These are phyloP conservation scores for Hermatobates lingyangjiaoensis DNA, from an alignment of 1,140 invertebrate species.

Conservation along the genomic window DNA sequence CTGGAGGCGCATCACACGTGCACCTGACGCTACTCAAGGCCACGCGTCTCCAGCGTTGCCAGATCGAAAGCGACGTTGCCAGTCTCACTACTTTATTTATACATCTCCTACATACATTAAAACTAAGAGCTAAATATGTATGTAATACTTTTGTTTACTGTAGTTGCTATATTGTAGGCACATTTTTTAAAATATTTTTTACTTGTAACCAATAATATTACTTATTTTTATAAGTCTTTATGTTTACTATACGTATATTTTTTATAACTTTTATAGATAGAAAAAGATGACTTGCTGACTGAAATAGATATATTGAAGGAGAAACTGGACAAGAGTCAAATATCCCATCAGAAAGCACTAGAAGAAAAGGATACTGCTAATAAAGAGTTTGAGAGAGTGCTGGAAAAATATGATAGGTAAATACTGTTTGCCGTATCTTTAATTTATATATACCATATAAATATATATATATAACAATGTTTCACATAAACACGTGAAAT, in stretches of 20 bases:
- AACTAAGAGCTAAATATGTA: no score
- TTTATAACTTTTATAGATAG: slow-evolving; percentile 38
- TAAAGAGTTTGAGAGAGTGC: slow-evolving; percentile 77
- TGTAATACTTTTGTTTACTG: slow-evolving; percentile 3
- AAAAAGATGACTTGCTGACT: slow-evolving; percentile 61
- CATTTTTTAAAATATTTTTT: no score
- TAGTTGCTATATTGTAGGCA: no score
- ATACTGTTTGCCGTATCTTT: slow-evolving; percentile 24
- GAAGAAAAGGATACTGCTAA: slow-evolving; percentile 74
- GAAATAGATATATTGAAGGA: slow-evolving; percentile 76
- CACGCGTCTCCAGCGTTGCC: no score
- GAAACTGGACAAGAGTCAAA: slow-evolving; percentile 68
- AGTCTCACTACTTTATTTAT: no score
- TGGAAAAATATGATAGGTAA: slow-evolving; percentile 84
- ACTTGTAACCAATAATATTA: slow-evolving; percentile 1
- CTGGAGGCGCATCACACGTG: no score
- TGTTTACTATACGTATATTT: slow-evolving; percentile 9
- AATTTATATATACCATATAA: no score
- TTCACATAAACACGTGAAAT: no score
- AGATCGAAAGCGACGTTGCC: no score
- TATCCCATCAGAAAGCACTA: slow-evolving; percentile 54
- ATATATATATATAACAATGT: no score
- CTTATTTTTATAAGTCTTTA: slow-evolving; percentile 5
- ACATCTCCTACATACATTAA: no score
- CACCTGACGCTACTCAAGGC: no score